Conservation (phyloP, 1,140 invertebrate species). For the Sinella curviseta region DNA sequence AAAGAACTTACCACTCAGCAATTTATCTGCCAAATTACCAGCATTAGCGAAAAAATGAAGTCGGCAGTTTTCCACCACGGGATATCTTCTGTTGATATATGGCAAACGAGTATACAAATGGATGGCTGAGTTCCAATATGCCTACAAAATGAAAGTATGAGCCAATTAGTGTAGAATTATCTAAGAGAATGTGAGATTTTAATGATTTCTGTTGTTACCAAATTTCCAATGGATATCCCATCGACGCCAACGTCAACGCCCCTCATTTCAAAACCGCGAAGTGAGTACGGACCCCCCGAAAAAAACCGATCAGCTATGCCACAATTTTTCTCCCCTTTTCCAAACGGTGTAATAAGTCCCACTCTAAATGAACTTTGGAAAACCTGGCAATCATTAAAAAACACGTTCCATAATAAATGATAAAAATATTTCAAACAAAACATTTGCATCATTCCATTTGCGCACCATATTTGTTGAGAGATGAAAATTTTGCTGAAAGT, state of each 20-base stretch:
- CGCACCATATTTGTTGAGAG: background rate
- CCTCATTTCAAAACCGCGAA: background rate
- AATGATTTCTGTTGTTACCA: background rate
- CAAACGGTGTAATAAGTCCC: background rate
- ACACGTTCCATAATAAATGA: background rate
- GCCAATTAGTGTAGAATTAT: background rate
- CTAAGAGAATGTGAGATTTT: background rate
- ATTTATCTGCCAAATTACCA: background rate
- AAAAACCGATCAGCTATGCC: slow-evolving; percentile 10
- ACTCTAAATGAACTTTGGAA: background rate
- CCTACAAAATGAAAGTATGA: background rate
- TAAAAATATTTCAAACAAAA: background rate
- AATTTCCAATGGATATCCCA: background rate
- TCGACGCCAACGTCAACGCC: background rate
- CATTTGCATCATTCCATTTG: background rate
- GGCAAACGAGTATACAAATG: slow-evolving; percentile 19
- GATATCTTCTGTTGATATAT: slow-evolving; percentile 2
- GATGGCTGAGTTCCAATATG: background rate
- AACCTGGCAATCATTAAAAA: too few species aligned
- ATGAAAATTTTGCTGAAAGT: background rate
- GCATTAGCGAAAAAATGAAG: slow-evolving; percentile 15
- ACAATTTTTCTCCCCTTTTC: background rate
- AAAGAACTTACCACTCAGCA: background rate
- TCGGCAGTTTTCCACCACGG: background rate
- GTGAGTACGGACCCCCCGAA: background rate